Conservation (phyloP, 2,113 vertebrate genomes). For the Gallinago undulata region DNA sequence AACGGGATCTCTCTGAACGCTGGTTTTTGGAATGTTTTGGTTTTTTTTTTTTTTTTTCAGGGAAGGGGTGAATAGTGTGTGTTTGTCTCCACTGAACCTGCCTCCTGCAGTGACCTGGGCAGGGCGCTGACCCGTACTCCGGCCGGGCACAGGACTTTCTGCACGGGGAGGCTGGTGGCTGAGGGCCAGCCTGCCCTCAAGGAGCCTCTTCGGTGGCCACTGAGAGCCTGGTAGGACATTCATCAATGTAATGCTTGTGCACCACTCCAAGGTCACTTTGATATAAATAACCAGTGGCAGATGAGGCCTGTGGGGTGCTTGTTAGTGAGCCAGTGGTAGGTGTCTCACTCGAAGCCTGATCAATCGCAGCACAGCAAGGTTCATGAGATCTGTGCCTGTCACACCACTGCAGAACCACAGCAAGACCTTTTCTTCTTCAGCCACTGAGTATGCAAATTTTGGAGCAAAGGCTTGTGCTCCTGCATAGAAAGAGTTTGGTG, state of each 20-base stretch:
- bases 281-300: slow-evolving; percentile 24
- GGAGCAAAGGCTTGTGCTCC: background rate
- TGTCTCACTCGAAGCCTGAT: background rate
- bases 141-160: rapidly evolving
- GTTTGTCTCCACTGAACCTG: background rate
- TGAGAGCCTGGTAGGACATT: background rate
- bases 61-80: rapidly evolving
- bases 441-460: background rate
- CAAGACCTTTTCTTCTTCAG: background rate
- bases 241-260: background rate
- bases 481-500: background rate
- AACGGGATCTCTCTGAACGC: background rate
- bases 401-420: background rate
- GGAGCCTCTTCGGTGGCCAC: background rate
- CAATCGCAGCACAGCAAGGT: background rate
- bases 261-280: slow-evolving; percentile 15
- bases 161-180: background rate
- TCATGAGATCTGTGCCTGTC: background rate
- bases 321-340: background rate
- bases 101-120: background rate
- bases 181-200: background rate
- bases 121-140: background rate
- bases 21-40: background rate
- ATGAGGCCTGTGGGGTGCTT: slow-evolving; percentile 29
- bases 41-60: background rate